These are phyloP conservation scores for Nebria brevicollis DNA, from an alignment of 2,888 invertebrate species.

Conservation along the genomic window DNA sequence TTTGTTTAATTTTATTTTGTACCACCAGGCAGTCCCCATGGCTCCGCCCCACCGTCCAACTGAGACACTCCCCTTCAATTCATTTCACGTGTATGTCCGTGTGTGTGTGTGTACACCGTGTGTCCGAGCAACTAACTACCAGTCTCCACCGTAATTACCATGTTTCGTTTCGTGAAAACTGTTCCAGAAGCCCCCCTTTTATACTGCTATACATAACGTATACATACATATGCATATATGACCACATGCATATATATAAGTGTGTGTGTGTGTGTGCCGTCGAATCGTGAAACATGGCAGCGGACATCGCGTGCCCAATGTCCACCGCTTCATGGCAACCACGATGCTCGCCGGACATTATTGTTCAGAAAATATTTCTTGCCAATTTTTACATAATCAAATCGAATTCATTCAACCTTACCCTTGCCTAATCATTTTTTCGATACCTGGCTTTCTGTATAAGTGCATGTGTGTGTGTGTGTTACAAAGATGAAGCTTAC, in stretches of 20 bases:
- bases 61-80: constrained; percentile 32
- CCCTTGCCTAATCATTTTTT: neutral
- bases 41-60: constrained; percentile 35
- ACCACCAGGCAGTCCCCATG: constrained; percentile 19
- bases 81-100: constrained; percentile 2
- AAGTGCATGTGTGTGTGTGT: neutral
- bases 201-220: constrained; percentile 3
- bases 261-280: constrained; percentile 13
- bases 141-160: constrained; percentile 21
- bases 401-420: neutral
- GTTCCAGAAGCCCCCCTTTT: constrained; percentile 13
- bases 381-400: constrained; percentile 1
- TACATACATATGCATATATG: constrained; percentile 6
- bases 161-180: constrained; percentile 10
- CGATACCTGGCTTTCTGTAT: too few species aligned
- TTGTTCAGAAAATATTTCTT: constrained; percentile 8
- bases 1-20: constrained; percentile 1
- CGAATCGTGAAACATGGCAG: neutral
- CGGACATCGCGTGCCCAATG: constrained; percentile 1
- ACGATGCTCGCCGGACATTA: constrained; percentile 1
- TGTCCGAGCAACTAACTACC: constrained; percentile 18
- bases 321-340: constrained; percentile 1
- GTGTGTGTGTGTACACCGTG: constrained; percentile 12
- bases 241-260: neutral
- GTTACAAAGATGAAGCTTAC: neutral